These are phyloP conservation scores for Apodemia hepburni DNA, from an alignment of 2,888 invertebrate genomes.

Conservation along the genomic window DNA sequence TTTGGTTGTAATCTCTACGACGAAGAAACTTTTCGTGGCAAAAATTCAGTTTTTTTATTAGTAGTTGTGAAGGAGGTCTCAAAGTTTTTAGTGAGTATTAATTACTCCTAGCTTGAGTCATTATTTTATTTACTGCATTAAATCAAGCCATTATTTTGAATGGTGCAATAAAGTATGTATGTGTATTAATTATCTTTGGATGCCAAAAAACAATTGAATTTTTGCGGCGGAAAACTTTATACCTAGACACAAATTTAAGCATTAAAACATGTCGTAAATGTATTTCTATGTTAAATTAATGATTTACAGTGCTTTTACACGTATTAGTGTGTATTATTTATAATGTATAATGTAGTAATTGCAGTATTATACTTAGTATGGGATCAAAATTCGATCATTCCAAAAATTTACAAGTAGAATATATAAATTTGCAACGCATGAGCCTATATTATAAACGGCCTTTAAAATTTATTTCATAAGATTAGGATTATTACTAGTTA, in stretches of 20 bases:
- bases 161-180: too few relatives aligned
- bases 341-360: slow-evolving; percentile 5
- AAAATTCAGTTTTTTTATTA: background rate
- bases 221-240: background rate
- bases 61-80: too few relatives aligned
- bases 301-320: slow-evolving; percentile 4
- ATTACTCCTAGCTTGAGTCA: too few relatives aligned
- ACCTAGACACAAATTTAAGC: background rate
- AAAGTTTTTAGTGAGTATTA: background rate
- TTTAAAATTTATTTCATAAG: slow-evolving; percentile 9
- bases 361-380: slow-evolving; percentile 21
- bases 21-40: background rate
- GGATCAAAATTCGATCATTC: slow-evolving; percentile 42
- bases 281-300: background rate
- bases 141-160: too few relatives aligned
- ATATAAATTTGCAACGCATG: slow-evolving; percentile 6
- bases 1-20: background rate
- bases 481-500: slow-evolving; percentile 2
- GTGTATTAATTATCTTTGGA: too few relatives aligned
- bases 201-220: background rate
- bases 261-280: background rate
- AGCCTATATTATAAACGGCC: slow-evolving; percentile 11
- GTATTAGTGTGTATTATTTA: slow-evolving; percentile 5
- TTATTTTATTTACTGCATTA: too few relatives aligned
- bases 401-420: slow-evolving; percentile 25